Base-by-base conservation (phyloP, 2,113 vertebrate genomes). In the Pygoscelis antarcticus region DNA sequence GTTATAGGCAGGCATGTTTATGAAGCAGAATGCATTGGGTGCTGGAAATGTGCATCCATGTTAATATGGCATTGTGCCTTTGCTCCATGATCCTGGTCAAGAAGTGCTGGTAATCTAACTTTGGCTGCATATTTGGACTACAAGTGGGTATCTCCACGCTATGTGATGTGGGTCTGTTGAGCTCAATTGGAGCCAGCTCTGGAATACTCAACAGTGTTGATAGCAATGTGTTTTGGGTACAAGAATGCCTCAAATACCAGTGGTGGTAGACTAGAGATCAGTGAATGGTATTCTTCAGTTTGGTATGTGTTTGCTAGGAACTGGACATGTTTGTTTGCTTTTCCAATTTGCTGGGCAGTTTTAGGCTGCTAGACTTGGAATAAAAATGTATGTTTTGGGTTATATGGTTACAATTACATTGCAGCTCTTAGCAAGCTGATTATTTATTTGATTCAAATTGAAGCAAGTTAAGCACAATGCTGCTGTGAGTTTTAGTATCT, bases 1-100 rank as follows among this genome's bases (percentile, higher is more conserved):
- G 11, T 66, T 60, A 4, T 16, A 84, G 65, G 15, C 44, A 52
- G n/a, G 32, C 36, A 32, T 47, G 69, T 87, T 68, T 61, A 44
- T 52, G 44, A 46, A 62, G 34, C 29, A 61, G 36, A 49, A 25
- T 21, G 38, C 29, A 19, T 16, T n/a, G n/a, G 13, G 13, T 85
- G 15, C 44, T 79, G 30, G 49, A 57, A 94, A 23, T 0, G 0
- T 17, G 13, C 36, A 21, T 42, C 49, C 5, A 0, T 49, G 44
- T 79, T 81, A 51, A 52, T 1, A 1, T 21, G 27, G 7, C 8
- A 8, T 82, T 75, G 57, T 72, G 65, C 19, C 42, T 91, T 71
- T 84, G 19, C 40, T 82, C 16, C 1, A 0, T n/a, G 25, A 44
- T 68, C 25, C 5, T 84, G 72, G 19, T 81, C 42, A 69, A 32